Percentiles rank a stretch among this genome's conserved stretches.
phyloP scores from a whole-genome alignment of 2,113 vertebrate species.

The Phyllopteryx taeniolatus region DNA sequence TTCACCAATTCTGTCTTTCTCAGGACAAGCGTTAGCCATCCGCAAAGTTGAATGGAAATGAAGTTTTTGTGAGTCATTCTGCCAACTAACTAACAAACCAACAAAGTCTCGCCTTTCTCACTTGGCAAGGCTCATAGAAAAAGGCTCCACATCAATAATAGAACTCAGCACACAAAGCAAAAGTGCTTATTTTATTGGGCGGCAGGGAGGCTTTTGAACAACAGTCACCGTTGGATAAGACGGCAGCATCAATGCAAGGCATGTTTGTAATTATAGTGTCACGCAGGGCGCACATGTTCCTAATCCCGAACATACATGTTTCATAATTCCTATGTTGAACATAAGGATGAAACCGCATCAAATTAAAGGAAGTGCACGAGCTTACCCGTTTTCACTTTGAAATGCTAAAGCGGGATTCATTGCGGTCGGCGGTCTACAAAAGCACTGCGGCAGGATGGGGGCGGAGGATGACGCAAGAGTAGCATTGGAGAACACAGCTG shows the following conservation, averaged over 20 bases:
- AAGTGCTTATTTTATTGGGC: constrained; percentile 14
- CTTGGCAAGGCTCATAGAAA: not conserved
- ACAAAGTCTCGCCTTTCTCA: not conserved
- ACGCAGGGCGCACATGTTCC: constrained; percentile 11
- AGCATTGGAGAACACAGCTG: constrained; percentile 52
- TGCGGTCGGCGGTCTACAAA: constrained; percentile 26
- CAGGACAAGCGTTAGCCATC: no score
- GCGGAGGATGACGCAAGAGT: constrained; percentile 24
- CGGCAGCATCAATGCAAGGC: constrained; percentile 53
- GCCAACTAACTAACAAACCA: not conserved
- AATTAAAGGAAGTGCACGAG: constrained; percentile 34
- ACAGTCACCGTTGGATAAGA: constrained; percentile 36
- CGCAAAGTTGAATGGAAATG: no score
- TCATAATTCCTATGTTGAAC: constrained; percentile 24
- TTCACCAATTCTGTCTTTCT: no score
- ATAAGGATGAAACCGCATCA: constrained; percentile 33
- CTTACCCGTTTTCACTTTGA: constrained; percentile 46
- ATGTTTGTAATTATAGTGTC: constrained; percentile 43
- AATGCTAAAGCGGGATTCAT: constrained; percentile 52
- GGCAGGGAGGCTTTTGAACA: constrained; percentile 29
- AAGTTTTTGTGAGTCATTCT: no score
- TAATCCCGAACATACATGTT: constrained; percentile 31
- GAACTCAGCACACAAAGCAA: constrained; percentile 26
- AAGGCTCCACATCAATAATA: constrained; percentile 53
- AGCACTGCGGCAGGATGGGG: constrained; percentile 7